phyloP scores from a whole-genome alignment of 2,888 invertebrate genomes.

The Dolichomitus sp. region DNA sequence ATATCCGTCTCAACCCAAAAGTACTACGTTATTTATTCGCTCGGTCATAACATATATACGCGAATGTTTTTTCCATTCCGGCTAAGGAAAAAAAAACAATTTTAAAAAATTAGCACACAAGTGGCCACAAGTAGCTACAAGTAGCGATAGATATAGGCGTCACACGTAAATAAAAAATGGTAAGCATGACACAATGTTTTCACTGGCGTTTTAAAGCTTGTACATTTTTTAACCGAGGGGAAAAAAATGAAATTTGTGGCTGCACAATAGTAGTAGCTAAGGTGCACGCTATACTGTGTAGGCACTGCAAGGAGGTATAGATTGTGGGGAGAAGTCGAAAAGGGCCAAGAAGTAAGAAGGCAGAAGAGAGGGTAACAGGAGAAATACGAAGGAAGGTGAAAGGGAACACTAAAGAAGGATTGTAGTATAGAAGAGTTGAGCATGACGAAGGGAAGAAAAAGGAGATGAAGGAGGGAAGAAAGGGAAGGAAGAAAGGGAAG shows the following conservation, averaged over 20 bases:
- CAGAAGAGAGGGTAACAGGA: constrained; percentile 22
- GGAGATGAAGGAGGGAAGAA: constrained; percentile 56
- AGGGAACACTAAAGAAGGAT: constrained; percentile 57
- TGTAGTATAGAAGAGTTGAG: constrained; percentile 48
- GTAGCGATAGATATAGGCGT: too few species aligned
- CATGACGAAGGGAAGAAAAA: constrained; percentile 46
- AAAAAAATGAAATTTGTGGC: background rate
- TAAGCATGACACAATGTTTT: background rate
- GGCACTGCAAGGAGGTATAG: background rate
- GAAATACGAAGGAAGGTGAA: constrained; percentile 43
- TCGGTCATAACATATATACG: too few species aligned
- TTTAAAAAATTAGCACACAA: background rate
- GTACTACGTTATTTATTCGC: too few species aligned
- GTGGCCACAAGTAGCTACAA: background rate
- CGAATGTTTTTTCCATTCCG: too few species aligned
- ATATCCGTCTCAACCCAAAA: too few species aligned
- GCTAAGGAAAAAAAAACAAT: background rate
- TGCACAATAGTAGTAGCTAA: background rate
- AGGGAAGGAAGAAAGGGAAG: constrained; percentile 57
- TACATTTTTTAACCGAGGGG: background rate
- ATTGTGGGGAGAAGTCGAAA: constrained; percentile 8
- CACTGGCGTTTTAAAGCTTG: background rate
- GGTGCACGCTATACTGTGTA: background rate
- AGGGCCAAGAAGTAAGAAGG: constrained; percentile 4
- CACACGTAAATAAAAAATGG: background rate